These are phyloP conservation scores for Cryptoprocta ferox DNA, from an alignment of 2,797 vertebrate species.

Conservation along the genomic window DNA sequence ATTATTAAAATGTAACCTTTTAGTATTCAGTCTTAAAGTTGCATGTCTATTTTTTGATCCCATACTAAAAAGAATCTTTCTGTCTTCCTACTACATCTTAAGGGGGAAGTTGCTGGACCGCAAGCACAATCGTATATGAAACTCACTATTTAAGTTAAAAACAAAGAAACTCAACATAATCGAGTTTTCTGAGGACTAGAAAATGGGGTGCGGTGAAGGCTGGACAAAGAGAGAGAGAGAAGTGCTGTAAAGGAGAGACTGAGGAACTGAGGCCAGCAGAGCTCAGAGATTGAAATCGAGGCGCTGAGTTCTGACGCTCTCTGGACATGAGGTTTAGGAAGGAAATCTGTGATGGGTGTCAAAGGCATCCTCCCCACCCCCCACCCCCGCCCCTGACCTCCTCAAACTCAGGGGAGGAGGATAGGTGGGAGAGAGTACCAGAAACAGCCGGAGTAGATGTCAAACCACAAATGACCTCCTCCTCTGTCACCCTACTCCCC, in stretches of 20 bases:
- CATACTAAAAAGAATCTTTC: background rate
- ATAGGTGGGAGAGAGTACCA: too few species aligned
- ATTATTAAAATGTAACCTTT: background rate
- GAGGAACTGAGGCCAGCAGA: background rate
- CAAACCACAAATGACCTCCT: background rate
- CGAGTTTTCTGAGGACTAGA: background rate
- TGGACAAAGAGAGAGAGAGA: background rate
- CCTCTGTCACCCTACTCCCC: background rate
- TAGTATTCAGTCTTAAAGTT: background rate
- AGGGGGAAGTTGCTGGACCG: background rate
- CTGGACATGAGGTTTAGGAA: background rate
- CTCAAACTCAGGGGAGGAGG: background rate
- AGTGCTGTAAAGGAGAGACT: background rate
- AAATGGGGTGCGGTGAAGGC: background rate
- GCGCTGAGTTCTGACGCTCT: accelerated
- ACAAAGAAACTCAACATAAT: background rate
- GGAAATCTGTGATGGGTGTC: background rate
- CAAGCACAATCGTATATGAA: background rate
- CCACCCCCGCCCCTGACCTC: background rate
- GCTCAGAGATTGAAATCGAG: accelerated
- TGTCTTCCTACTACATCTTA: background rate
- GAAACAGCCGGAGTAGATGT: background rate
- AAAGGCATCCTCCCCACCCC: background rate
- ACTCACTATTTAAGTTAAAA: background rate
- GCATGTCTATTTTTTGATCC: background rate